Evolutionary conservation across 1,140 invertebrate genomes (phyloP), one percentile per base, ranked within the genome.

Genomic region (Dendroctonus valens): DNA sequence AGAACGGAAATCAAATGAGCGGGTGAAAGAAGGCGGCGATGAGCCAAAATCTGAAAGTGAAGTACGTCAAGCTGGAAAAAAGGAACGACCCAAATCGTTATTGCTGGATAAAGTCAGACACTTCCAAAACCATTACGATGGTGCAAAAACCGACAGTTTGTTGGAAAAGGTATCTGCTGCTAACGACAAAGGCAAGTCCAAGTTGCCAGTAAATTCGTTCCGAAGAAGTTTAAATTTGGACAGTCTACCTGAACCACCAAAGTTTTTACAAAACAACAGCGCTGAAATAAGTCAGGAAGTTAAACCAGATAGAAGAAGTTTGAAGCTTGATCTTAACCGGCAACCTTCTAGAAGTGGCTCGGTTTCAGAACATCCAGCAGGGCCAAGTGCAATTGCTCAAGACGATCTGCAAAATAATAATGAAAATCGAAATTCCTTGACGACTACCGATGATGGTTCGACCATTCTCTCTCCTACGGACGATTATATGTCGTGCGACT

Each of bases 311-410:
- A 74, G 79, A 9, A 85, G 82, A 73, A 82, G 84, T 69, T 79
- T 90, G 69, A 88, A 87, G 79, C 79, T 90, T 69, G 88, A 91
- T 78, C 81, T 91, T 62, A 85, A 82, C 9, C 85, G 83, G 73
- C 83, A 86, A 70, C 84, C 84, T 67, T 80, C 78, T 78, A 79
- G 80, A 55, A 82, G 26, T 26, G 81, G 74, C 26, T 26, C 26
- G 26, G 26, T 26, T 41, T n/a, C 38, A 55, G 9, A n/a, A 41
- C 37, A 55, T 12, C 9, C 26, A 6, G 38, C 26, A 40, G 71
- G 51, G 3, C 49, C 55, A 48, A 48, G 65, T 44, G 41, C 51
- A 38, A 14, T 15, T 12, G 52, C 26, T 12, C 7, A 11, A 3
- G 38, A 60, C n/a, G 37, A 41, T 41, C 26, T 12, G 38, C n/a